These are phyloP conservation scores for Aphrocallistes beatrix DNA, from an alignment of 37 sponge, comb jelly and placozoan genomes.

Conservation along the genomic window DNA sequence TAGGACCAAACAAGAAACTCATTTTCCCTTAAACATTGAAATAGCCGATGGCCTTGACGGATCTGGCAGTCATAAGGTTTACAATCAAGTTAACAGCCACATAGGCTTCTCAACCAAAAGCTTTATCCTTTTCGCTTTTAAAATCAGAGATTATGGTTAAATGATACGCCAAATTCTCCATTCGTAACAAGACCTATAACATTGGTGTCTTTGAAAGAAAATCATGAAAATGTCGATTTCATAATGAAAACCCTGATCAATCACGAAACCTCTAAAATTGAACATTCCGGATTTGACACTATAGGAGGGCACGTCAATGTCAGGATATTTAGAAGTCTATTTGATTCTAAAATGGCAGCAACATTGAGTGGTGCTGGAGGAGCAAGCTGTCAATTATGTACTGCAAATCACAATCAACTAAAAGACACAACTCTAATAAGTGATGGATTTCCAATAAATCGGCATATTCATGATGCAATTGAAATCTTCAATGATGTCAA, in stretches of 20 bases:
- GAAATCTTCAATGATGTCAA: background rate
- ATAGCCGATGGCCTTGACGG: conserved; percentile 16
- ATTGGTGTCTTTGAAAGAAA: background rate
- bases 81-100: background rate
- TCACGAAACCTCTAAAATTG: background rate
- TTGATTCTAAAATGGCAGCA: background rate
- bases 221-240: conserved; percentile 12
- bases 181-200: background rate
- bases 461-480: background rate
- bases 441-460: background rate
- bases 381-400: background rate
- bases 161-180: background rate
- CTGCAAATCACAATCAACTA: background rate
- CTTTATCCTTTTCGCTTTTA: background rate
- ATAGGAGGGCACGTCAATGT: background rate
- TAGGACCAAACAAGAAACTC: background rate
- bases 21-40: background rate
- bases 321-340: background rate
- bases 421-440: background rate
- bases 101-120: background rate
- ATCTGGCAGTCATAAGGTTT: background rate
- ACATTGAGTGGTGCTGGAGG: background rate
- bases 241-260: background rate
- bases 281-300: background rate
- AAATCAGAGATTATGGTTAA: background rate